Evolutionary conservation across 2,888 invertebrate genomes (phyloP), one percentile per base, ranked within the genome.

Genomic region (Augiades crinisus): DNA sequence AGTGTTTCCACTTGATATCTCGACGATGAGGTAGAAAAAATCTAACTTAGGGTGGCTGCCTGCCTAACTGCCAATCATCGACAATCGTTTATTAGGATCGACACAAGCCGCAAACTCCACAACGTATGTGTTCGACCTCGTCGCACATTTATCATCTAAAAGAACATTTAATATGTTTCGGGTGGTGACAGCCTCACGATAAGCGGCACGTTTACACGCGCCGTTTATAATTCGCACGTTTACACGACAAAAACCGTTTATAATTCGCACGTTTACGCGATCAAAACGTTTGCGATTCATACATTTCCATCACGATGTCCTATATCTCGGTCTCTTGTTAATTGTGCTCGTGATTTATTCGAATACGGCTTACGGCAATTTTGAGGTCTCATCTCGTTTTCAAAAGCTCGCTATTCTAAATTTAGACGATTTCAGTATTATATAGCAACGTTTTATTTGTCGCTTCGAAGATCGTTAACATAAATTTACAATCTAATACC

Each of bases 151-250:
- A 88, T 88, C 88, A 88, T 82, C 77, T 68, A 64, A 72, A 71
- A 75, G 72, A 79, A 80, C 72, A 78, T 83, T 82, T 88, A 88
- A 87, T 87, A 87, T 86, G 82, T 86, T 85, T 75, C 70, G 75
- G 67, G 66, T 64, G 74, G 67, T 78, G 87, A 85, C 86, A 84
- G 81, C 67, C 62, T 55, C 60, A 66, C 58, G 81, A 78, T 80
- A 81, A 76, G 72, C 56, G 65, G 41, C 43, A 64, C 47, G 54
- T 52, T 56, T 53, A 60, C 24, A 33, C 41, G 49, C 46, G 41
- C 47, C 53, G 54, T 53, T 61, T 58, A 59, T 61, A 57, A 62
- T 61, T 60, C 56, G 54, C 49, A 52, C 57, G 57, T 53, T 57
- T 58, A 55, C 55, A n/a, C 45, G 7, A 24, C 19, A 24, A 27